Evolutionary conservation across 1,140 invertebrate genomes (phyloP), one percentile per base, ranked within the genome.

Genomic region (Hypsibius dujardini): DNA sequence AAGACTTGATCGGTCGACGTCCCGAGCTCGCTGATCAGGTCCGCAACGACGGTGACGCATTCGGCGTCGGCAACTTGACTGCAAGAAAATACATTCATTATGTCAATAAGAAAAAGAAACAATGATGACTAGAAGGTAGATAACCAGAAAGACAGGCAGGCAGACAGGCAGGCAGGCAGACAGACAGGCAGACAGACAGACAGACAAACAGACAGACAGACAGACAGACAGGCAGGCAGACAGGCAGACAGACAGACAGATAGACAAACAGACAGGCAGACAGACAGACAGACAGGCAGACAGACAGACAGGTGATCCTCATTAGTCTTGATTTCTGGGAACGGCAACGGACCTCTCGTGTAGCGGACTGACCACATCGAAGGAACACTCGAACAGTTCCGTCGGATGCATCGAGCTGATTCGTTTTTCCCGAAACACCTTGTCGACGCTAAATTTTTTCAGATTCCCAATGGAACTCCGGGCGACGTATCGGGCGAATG

Each of bases 341-440:
- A n/a, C n/a, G n/a, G n/a, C 46, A 71, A 73, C 59, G 75, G 78
- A 85, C 85, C 84, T 72, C 82, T 47, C 46, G 14, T 69, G 79
- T 67, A 79, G 84, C 1, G 88, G 84, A 40, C 86, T 87, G 12
- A 95, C 87, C 73, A 95, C 91, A 78, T 97, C 93, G 80, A 95
- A 95, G 1, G 89, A 88, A 80, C 90, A 93, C 79, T 95, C 91
- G 72, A 87, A 87, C 2, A 90, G 82, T 80, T 95, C 90, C 74
- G 86, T 84, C 0, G 92, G 92, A 82, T 94, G 90, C 75, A 89
- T 87, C 3, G 89, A 89, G 75, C 85, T 84, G 1, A 89, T 85
- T 75, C 87, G 87, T 75, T 86, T 87, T 79, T 92, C 89, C 73
- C 90, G 83, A 76, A 87, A 95, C 1, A 95, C 90, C 73, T 87